Evolutionary conservation across 1,140 invertebrate genomes (phyloP).

Genomic region (Hirudo medicinalis): DNA sequence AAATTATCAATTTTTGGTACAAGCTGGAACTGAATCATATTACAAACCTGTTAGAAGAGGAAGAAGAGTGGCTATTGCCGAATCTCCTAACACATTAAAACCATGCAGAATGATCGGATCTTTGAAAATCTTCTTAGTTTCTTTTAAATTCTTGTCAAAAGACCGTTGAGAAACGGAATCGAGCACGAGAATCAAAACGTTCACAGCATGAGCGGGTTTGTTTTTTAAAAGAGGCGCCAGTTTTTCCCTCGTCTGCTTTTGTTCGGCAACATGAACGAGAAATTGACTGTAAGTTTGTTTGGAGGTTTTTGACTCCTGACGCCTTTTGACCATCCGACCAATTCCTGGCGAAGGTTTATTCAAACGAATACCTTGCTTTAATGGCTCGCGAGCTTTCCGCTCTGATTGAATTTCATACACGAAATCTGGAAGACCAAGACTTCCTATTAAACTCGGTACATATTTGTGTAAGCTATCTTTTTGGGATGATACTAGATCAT

Average conservation of each 20-base stretch:
- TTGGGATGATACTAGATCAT: too few species aligned
- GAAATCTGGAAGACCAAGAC: too few species aligned
- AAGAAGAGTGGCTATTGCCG: background rate
- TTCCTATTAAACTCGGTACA: too few species aligned
- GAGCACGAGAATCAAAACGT: constrained; percentile 14
- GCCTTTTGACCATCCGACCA: background rate
- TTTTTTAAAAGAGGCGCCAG: background rate
- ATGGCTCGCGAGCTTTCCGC: too few species aligned
- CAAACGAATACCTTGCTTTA: too few species aligned
- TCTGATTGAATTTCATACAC: too few species aligned
- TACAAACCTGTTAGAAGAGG: constrained; percentile 11
- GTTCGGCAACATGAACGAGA: constrained; percentile 10
- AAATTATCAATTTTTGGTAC: too few species aligned
- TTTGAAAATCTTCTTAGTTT: background rate
- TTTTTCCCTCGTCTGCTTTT: background rate
- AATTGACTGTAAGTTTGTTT: constrained; percentile 8
- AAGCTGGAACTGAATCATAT: too few species aligned
- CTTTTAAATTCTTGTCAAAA: constrained; percentile 6
- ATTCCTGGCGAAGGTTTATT: too few species aligned
- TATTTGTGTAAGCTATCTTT: too few species aligned
- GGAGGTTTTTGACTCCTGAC: background rate
- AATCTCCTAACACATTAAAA: constrained; percentile 6
- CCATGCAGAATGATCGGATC: background rate
- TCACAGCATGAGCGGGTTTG: background rate
- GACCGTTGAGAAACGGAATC: background rate